phyloP scores from a whole-genome alignment of 92 coral and sea anemone genomes.

The Epizoanthus fatuus region DNA sequence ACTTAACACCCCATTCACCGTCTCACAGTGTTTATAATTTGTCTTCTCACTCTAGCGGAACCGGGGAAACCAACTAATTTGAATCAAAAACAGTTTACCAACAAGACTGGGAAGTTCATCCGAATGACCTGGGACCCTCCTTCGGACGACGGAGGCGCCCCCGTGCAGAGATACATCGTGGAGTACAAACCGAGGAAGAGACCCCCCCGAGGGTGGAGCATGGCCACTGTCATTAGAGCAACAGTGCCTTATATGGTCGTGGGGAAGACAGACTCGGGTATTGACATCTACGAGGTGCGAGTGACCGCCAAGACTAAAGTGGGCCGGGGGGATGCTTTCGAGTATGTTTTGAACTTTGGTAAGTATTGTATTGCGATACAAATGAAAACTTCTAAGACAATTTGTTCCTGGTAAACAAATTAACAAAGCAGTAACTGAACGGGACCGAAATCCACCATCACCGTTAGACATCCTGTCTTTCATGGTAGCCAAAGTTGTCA shows the following conservation, averaged over 20 bases:
- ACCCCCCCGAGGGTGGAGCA: slow-evolving; percentile 24
- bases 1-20: background rate
- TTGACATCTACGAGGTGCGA: slow-evolving; percentile 26
- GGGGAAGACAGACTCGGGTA: background rate
- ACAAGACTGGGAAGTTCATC: slow-evolving; percentile 23
- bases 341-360: slow-evolving; percentile 45
- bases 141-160: slow-evolving; percentile 17
- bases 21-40: background rate
- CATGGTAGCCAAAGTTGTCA: too few relatives aligned
- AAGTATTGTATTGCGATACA: background rate
- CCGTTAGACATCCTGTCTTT: too few relatives aligned
- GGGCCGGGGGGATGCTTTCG: slow-evolving; percentile 14
- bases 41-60: background rate
- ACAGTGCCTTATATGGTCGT: slow-evolving; percentile 11
- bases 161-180: background rate
- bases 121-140: slow-evolving; percentile 29
- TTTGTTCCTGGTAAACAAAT: background rate
- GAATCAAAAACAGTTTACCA: background rate
- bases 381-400: background rate
- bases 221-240: background rate
- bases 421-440: too few relatives aligned
- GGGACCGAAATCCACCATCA: too few relatives aligned
- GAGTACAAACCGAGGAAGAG: slow-evolving; percentile 5
- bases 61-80: slow-evolving; percentile 24
- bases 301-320: slow-evolving; percentile 33